phyloP scores from a whole-genome alignment of 2,888 invertebrate species.

The Eretmocerus hayati region DNA sequence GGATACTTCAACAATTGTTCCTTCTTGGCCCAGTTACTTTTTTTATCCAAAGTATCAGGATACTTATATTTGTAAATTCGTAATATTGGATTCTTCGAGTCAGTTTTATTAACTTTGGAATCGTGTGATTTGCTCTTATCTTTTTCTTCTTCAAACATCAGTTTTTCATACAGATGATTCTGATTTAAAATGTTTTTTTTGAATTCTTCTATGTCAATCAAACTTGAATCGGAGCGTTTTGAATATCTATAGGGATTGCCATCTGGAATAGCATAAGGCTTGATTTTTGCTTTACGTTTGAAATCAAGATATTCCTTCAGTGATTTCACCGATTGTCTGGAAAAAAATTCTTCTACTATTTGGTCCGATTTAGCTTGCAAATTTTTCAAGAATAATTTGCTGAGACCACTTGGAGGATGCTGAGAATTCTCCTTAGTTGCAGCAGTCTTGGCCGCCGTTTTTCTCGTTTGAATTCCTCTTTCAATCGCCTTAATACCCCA shows the following conservation, averaged over 20 bases:
- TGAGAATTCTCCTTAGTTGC: not conserved
- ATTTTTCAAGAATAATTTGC: slow-evolving; percentile 18
- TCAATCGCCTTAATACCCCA: slow-evolving; percentile 34
- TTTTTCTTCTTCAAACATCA: slow-evolving; percentile 5
- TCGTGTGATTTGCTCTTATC: not conserved
- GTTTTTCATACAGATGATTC: slow-evolving; percentile 7
- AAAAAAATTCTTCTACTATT: slow-evolving; percentile 29
- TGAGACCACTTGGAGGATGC: slow-evolving; percentile 4
- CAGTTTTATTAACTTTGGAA: slow-evolving; percentile 1
- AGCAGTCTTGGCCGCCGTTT: slow-evolving; percentile 5
- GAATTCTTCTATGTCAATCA: slow-evolving; percentile 10
- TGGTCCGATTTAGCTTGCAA: slow-evolving; percentile 27
- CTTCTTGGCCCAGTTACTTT: not conserved
- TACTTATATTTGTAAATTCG: slow-evolving; percentile 15
- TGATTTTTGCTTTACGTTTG: slow-evolving; percentile 23
- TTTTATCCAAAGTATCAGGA: slow-evolving; percentile 6
- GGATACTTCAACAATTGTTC: not conserved
- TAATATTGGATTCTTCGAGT: not conserved
- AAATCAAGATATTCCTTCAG: slow-evolving; percentile 19
- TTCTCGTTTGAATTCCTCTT: slow-evolving; percentile 34
- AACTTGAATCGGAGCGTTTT: slow-evolving; percentile 7
- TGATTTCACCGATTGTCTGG: slow-evolving; percentile 14
- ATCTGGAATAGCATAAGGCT: slow-evolving; percentile 24
- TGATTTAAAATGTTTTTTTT: slow-evolving; percentile 7
- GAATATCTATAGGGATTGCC: not conserved